Evolutionary conservation across 37 sponge, comb jelly and placozoan species (phyloP).

Genomic region (Geodia barretti): DNA sequence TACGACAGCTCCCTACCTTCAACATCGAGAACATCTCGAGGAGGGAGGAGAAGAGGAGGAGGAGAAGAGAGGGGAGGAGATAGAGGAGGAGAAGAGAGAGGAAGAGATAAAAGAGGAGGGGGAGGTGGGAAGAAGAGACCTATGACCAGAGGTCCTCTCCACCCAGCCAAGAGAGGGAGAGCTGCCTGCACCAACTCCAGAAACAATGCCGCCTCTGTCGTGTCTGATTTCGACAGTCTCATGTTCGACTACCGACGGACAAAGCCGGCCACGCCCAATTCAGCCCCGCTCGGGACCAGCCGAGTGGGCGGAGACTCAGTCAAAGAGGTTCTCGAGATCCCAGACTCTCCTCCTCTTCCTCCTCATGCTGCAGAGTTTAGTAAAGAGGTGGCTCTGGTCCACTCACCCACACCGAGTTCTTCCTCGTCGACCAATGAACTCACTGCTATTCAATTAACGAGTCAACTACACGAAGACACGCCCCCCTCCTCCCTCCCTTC

Average conservation of each 20-base stretch:
- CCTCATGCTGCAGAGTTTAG: no score
- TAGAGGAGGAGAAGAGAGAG: neutral
- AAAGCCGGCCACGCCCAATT: no score
- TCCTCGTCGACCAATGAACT: neutral
- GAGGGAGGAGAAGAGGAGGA: neutral
- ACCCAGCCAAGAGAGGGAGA: neutral
- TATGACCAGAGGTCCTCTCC: neutral
- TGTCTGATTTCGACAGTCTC: no score
- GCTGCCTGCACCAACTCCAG: no score
- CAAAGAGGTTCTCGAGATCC: neutral
- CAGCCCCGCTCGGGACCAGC: neutral
- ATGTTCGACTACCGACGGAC: no score
- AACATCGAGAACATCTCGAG: neutral
- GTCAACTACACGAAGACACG: no score
- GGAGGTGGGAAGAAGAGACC: neutral
- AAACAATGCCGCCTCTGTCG: no score
- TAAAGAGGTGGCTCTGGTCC: no score
- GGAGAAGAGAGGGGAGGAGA: neutral
- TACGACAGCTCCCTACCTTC: neutral
- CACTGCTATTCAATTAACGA: neutral
- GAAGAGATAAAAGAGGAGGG: neutral
- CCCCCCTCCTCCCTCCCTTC: neutral
- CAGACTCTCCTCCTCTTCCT: neutral
- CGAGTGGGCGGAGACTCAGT: neutral
- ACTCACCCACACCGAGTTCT: neutral